phyloP scores from a whole-genome alignment of 2,888 invertebrate species.

The Eucriotettix oculatus region DNA sequence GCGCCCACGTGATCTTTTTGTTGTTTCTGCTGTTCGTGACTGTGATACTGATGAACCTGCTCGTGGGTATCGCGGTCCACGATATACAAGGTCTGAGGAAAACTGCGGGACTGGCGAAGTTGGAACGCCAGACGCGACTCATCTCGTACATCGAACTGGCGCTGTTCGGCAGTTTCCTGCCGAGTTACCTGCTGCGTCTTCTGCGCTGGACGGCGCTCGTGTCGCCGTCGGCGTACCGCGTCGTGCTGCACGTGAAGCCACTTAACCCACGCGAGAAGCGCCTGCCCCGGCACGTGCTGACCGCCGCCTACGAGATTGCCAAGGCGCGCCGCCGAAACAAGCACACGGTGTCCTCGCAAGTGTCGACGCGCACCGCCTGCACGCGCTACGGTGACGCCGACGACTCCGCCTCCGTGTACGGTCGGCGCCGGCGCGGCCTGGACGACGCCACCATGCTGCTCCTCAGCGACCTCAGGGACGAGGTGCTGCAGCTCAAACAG shows the following conservation, averaged over 20 bases:
- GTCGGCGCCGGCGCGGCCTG: too few species aligned
- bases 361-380: constrained; percentile 17
- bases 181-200: constrained; percentile 54
- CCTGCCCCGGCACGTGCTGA: constrained; percentile 59
- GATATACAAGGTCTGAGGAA: constrained; percentile 74
- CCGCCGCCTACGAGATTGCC: constrained; percentile 66
- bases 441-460: neutral
- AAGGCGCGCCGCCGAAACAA: constrained; percentile 41
- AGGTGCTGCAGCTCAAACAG: too few species aligned
- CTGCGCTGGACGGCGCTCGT: constrained; percentile 63
- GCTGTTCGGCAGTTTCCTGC: constrained; percentile 60
- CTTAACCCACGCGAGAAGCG: constrained; percentile 69
- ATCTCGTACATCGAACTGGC: constrained; percentile 74
- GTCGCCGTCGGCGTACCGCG: constrained; percentile 65
- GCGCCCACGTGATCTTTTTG: constrained; percentile 67
- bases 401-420: too few species aligned
- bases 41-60: constrained; percentile 68
- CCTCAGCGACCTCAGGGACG: neutral
- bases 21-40: constrained; percentile 68
- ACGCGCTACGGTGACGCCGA: neutral
- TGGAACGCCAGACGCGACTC: constrained; percentile 71
- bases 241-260: constrained; percentile 67
- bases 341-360: constrained; percentile 20
- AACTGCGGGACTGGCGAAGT: constrained; percentile 66
- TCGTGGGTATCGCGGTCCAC: constrained; percentile 76